Base-by-base conservation (phyloP, 2,888 invertebrate genomes). In the Brassicogethes aeneus region DNA sequence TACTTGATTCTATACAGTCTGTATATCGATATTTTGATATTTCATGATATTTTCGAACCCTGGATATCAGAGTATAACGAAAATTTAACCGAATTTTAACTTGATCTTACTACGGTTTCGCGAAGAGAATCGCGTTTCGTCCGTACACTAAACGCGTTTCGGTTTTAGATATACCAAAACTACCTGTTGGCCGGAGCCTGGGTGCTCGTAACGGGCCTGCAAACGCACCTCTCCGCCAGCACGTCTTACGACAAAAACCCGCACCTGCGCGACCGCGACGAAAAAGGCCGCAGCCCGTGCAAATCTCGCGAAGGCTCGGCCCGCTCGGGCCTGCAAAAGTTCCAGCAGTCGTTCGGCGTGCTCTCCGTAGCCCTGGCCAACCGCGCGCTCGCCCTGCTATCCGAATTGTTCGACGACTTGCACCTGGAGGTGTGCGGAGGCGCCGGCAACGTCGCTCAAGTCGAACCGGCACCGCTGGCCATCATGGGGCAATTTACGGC, bases 321-420 rank as follows among this genome's bases (percentile, higher is more conserved):
- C 12, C 68, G 81, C 34, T 78, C 82, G 2, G 82, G 82, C 59
- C 70, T 84, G 1, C 77, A 80, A 61, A 84, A 83, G 71, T 81
- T 84, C 62, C 87, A 85, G 68, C 91, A 91, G 69, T 87, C 89
- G 17, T 86, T 92, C 50, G 88, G 91, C 39, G 91, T 88, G 2
- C 75, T 93, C 8, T 89, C 89, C 57, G 92, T 93, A 14, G 92
- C 92, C 1, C 75, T 94, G 39, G 89, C 92, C 10, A 83, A 84
- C 15, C 85, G 87, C 48, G 86, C 88, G 43, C 73, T 93, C n/a
- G 77, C 82, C 16, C 73, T 93, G 61, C 71, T 84, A 62, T 76
- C 82, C 17, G 79, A 80, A 16, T 66, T 90, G 47, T 73, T 90
- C 41, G 79, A 83, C 34, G 89, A 90, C 68, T 77, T 88, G 17